These are phyloP conservation scores for Melanerpes formicivorus DNA, from an alignment of 2,113 vertebrate genomes.

Conservation along the genomic window DNA sequence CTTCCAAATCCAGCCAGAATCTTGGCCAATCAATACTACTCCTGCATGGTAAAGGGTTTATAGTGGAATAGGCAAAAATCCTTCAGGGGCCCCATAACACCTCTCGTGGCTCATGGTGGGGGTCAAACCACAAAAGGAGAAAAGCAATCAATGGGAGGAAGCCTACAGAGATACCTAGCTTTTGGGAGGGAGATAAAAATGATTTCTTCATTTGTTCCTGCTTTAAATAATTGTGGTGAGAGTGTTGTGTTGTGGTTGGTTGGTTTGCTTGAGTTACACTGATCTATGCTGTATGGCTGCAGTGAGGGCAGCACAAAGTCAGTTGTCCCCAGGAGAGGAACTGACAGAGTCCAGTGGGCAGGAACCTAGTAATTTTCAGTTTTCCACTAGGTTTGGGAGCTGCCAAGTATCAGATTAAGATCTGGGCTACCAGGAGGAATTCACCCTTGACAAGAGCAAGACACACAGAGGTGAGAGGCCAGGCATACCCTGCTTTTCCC, in stretches of 20 bases:
- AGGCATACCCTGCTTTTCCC: not conserved
- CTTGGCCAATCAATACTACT: not conserved
- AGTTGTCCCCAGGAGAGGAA: not conserved
- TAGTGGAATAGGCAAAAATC: not conserved
- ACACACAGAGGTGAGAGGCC: conserved; percentile 26
- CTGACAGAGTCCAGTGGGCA: not conserved
- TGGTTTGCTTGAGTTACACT: not conserved
- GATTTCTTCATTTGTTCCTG: not conserved
- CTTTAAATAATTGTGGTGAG: not conserved
- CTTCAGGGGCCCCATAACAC: not conserved
- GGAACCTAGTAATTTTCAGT: not conserved
- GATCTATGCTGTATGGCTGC: not conserved
- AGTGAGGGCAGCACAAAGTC: not conserved
- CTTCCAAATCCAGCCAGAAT: not conserved
- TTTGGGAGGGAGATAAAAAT: not conserved
- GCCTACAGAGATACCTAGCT: not conserved
- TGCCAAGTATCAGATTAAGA: not conserved
- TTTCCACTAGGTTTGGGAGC: not conserved
- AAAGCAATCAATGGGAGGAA: not conserved
- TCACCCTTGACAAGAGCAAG: not conserved
- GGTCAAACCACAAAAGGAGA: not conserved
- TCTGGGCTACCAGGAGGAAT: not conserved
- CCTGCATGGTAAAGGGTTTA: not conserved
- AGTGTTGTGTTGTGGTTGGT: not conserved
- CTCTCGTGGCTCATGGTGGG: not conserved